Conservation (phyloP, 1,140 invertebrate genomes). For the Adoxophyes honmai region DNA sequence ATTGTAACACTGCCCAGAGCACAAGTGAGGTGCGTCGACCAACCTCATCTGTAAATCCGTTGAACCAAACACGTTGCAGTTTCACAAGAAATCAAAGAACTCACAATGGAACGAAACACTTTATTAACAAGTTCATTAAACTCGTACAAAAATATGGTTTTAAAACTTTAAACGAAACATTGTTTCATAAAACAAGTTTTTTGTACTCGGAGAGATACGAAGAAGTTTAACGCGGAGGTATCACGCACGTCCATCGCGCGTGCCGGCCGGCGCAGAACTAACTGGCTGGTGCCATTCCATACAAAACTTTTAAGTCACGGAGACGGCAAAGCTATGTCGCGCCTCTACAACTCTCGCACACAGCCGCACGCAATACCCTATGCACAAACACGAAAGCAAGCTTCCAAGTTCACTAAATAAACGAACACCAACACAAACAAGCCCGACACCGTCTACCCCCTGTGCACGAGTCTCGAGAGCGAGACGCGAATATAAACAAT, state of each 20-base stretch:
- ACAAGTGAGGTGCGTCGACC: constrained; percentile 60
- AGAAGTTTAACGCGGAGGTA: constrained; percentile 50
- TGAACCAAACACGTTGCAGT: constrained; percentile 75
- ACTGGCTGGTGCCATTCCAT: constrained; percentile 60
- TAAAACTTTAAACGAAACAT: constrained; percentile 20
- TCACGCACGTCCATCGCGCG: constrained; percentile 51
- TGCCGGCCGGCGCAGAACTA: constrained; percentile 72
- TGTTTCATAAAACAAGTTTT: constrained; percentile 46
- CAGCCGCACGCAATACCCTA: constrained; percentile 57
- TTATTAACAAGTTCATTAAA: constrained; percentile 24
- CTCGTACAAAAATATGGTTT: constrained; percentile 17
- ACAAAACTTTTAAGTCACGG: constrained; percentile 76
- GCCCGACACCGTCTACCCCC: constrained; percentile 69
- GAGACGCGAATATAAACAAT: constrained; percentile 72
- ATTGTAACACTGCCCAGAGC: constrained; percentile 33
- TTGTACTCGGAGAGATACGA: constrained; percentile 52
- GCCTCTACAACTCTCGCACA: constrained; percentile 74
- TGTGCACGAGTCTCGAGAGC: constrained; percentile 61
- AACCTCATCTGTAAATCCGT: constrained; percentile 68
- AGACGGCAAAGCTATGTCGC: constrained; percentile 76
- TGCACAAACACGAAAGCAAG: constrained; percentile 69
- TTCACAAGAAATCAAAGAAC: constrained; percentile 71
- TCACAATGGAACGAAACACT: constrained; percentile 46
- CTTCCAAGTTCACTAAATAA: constrained; percentile 77
- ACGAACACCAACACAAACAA: constrained; percentile 73